These are phyloP conservation scores for Hypselothyrea guttata DNA, from an alignment of 2,888 invertebrate genomes.

Conservation along the genomic window DNA sequence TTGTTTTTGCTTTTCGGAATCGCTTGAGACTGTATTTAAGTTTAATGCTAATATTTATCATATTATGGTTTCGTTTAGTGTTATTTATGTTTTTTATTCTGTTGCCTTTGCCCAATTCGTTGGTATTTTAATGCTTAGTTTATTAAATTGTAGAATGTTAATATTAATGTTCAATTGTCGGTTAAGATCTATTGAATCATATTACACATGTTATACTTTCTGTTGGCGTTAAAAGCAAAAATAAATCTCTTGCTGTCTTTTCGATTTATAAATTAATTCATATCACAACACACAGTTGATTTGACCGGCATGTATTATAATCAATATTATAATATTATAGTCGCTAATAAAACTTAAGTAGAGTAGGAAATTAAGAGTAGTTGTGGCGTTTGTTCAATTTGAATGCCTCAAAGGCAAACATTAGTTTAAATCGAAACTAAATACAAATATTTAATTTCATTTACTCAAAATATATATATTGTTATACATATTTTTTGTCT, in stretches of 20 bases:
- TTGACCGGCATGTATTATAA: conserved; percentile 56
- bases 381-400: conserved; percentile 63
- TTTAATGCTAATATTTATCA: conserved; percentile 29
- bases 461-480: conserved; percentile 9
- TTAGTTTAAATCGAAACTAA: conserved; percentile 9
- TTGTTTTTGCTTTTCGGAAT: conserved; percentile 28
- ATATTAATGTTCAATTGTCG: conserved; percentile 6
- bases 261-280: conserved; percentile 71
- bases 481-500: conserved; percentile 11
- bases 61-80: conserved; percentile 14
- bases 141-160: conserved; percentile 5
- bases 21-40: conserved; percentile 34
- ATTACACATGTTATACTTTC: conserved; percentile 5
- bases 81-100: conserved; percentile 17
- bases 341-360: conserved; percentile 64
- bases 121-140: conserved; percentile 36
- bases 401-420: conserved; percentile 63
- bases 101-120: conserved; percentile 41
- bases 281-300: conserved; percentile 78
- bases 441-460: conserved; percentile 17
- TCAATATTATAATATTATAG: conserved; percentile 23
- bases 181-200: conserved; percentile 22
- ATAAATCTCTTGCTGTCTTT: conserved; percentile 32
- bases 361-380: conserved; percentile 68
- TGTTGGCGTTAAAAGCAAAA: conserved; percentile 38